Evolutionary conservation across 1,140 invertebrate genomes (phyloP), one percentile per base, ranked within the genome.

Genomic region (Magallana gigas): DNA sequence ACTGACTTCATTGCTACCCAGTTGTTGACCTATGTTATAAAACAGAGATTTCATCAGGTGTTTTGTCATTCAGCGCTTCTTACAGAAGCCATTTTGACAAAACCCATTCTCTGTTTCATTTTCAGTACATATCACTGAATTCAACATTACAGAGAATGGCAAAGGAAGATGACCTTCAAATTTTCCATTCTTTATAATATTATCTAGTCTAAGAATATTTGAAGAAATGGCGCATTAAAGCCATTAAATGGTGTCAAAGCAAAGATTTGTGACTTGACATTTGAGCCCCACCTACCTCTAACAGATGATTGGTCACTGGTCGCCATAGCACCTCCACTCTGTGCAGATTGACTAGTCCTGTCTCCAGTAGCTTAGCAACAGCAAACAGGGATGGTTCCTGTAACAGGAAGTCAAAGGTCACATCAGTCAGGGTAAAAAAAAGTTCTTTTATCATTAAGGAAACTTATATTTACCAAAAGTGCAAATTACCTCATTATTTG

Each of bases 381-480:
- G 98, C 98, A 96, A 99, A 99, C 81, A 99, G 94, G 0, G 98
- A 99, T 36, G 98, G 98, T 94, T 99, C 98, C 96, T 98, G 89
- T 3, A 93, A 92, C 87, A 60, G 36, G 2, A 85, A 57, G 80
- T 48, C 36, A 48, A 12, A 56, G 12, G 29, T 56, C 7, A 8
- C 8, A 36, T 81, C 36, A 8, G 11, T 56, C 16, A 81, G 36
- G 36, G 14, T 62, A 12, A 62, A 62, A 62, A 62, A 62, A n/a
- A 12, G 11, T n/a, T n/a, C 12, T 12, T 62, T 1, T 16, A 62
- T 62, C 16, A 62, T 14, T 14, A 12, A 14, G 14, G 60, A n/a
- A n/a, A 62, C 7, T 62, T 62, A 1, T 12, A 1, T 12, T 62
- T 12, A 62, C 60, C 36, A 48, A 4, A 48, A 48, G 2, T 48